Evolutionary conservation across 2,797 vertebrate genomes (phyloP).

Genomic region (Onychomys arenicola): DNA sequence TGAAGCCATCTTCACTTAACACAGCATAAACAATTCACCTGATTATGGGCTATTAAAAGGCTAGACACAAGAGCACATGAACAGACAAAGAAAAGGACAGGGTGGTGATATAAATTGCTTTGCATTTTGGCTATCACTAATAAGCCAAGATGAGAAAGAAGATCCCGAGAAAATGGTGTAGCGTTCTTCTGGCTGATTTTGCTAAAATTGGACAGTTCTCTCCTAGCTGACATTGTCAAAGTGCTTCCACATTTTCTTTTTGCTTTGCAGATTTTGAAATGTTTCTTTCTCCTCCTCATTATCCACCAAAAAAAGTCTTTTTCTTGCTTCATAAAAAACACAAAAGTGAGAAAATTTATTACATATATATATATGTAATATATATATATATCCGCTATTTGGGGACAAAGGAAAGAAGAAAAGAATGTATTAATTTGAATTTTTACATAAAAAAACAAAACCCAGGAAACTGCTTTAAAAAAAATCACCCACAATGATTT

Average conservation of each 20-base stretch:
- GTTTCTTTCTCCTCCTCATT: slow-evolving; percentile 61
- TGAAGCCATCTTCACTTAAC: slow-evolving; percentile 57
- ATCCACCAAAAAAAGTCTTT: background rate
- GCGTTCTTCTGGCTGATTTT: slow-evolving; percentile 38
- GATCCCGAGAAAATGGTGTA: slow-evolving; percentile 14
- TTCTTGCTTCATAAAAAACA: slow-evolving; percentile 38
- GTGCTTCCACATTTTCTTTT: slow-evolving; percentile 29
- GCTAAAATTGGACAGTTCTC: slow-evolving; percentile 45
- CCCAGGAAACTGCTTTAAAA: background rate
- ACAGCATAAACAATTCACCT: slow-evolving; percentile 69
- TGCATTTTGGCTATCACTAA: slow-evolving; percentile 27
- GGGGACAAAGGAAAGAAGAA: background rate
- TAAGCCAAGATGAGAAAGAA: background rate
- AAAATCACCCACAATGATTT: background rate
- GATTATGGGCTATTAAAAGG: slow-evolving; percentile 62
- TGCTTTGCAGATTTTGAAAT: slow-evolving; percentile 59
- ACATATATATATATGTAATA: background rate
- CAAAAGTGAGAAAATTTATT: slow-evolving; percentile 52
- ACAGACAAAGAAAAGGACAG: background rate
- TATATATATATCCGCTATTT: slow-evolving; percentile 17
- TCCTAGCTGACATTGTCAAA: slow-evolving; percentile 41
- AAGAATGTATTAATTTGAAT: background rate
- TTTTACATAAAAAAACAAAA: slow-evolving; percentile 27
- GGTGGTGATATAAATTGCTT: background rate
- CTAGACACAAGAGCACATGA: background rate